phyloP scores from a whole-genome alignment of 1,140 invertebrate species.

The Nomia melanderi region DNA sequence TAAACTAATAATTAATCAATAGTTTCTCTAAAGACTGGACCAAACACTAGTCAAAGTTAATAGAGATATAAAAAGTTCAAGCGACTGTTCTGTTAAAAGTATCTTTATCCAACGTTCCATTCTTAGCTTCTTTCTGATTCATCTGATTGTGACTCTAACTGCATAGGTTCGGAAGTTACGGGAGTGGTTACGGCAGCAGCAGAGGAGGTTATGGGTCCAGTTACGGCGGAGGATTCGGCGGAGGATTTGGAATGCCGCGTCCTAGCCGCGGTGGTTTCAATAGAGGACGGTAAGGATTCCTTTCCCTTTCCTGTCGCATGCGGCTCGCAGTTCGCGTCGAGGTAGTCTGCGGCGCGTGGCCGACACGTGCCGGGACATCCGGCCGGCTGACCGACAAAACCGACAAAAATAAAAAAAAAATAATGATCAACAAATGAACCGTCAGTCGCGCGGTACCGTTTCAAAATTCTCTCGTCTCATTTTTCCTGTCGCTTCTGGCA shows the following conservation, averaged over 20 bases:
- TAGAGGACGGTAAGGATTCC: conserved; percentile 77
- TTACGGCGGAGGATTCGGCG: conserved; percentile 77
- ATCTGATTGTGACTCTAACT: not conserved
- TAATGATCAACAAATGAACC: not conserved
- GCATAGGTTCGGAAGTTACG: conserved; percentile 73
- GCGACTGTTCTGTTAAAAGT: too few species aligned
- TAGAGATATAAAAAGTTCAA: too few species aligned
- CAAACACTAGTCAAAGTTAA: too few species aligned
- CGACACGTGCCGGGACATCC: not conserved
- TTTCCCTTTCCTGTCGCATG: not conserved
- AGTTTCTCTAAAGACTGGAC: too few species aligned
- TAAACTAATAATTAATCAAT: too few species aligned
- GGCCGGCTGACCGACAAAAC: too few species aligned
- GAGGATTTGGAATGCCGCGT: conserved; percentile 77
- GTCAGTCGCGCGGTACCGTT: not conserved
- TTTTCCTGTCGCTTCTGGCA: not conserved
- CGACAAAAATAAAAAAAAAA: too few species aligned
- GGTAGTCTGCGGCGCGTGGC: not conserved
- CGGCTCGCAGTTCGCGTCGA: too few species aligned
- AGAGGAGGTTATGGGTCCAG: conserved; percentile 72
- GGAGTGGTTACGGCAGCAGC: conserved; percentile 68
- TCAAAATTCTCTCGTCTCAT: not conserved
- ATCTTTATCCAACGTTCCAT: too few species aligned
- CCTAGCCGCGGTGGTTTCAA: conserved; percentile 80
- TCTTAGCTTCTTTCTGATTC: too few species aligned